Conservation (phyloP, 2,888 invertebrate species). For the Andricus quercusramuli region DNA sequence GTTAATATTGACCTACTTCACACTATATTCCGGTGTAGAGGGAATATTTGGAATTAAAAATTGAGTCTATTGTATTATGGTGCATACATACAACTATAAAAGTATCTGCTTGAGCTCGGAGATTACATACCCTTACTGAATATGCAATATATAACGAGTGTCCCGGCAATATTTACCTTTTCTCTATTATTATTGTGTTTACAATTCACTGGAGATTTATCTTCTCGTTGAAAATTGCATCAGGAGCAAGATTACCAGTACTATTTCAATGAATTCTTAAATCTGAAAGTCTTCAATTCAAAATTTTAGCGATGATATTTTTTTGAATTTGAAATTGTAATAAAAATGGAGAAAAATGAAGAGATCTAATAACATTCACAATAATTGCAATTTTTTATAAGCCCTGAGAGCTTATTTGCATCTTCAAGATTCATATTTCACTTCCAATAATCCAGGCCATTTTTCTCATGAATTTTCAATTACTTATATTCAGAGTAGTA, state of each 20-base stretch:
- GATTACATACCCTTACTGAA: neutral
- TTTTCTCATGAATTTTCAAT: neutral
- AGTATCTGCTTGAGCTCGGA: neutral
- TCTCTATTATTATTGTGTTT: neutral
- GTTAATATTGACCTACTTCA: slow-evolving; percentile 41
- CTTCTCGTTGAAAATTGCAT: neutral
- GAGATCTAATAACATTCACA: neutral
- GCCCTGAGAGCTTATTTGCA: neutral
- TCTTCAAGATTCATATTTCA: neutral
- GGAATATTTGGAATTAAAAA: slow-evolving; percentile 38
- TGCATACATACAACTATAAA: neutral
- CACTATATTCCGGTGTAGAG: slow-evolving; percentile 27
- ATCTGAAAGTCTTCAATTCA: neutral
- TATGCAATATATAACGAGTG: slow-evolving; percentile 2
- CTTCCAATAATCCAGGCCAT: neutral
- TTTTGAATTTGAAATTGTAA: too few species aligned
- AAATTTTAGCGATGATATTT: too few species aligned
- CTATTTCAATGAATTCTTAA: neutral
- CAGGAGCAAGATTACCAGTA: neutral
- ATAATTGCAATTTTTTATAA: neutral
- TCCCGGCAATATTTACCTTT: neutral
- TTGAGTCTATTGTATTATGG: slow-evolving; percentile 26
- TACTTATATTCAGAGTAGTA: neutral
- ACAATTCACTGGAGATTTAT: neutral
- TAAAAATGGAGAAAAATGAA: neutral